Base-by-base conservation (phyloP, 2,113 vertebrate species). In the Elaphurus davidianus region DNA sequence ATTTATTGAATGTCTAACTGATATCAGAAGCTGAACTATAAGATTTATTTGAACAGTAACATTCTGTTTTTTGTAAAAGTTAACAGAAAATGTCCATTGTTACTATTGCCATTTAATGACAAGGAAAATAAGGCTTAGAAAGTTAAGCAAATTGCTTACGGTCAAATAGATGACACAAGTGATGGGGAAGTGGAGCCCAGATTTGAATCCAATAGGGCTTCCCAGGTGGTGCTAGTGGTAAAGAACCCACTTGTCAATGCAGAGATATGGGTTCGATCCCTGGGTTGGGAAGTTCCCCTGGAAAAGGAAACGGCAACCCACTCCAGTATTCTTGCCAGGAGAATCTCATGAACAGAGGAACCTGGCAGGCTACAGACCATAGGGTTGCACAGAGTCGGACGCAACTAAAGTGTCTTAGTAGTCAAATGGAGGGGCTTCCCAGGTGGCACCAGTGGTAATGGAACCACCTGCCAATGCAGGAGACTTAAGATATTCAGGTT, bases 1-100 rank as follows among this genome's bases (percentile, higher is more conserved):
- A 13, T 91, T 52, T 76, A 57, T 4, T 45, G 6, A 64, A 16
- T 78, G 2, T 67, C 81, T 95, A 74, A 87, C 4, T 81, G 28
- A 71, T 55, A 17, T 52, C 5, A 93, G 64, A 97, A 88, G 67
- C 19, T 90, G 52, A 74, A n/a, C 15, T 52, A 19, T 40, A 23
- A 27, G 13, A 28, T 85, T 25, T 79, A 33, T 81, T 95, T 85
- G 40, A 25, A 47, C n/a, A 43, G 36, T 21, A 59, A 33, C 16
- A 55, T 64, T 84, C 50, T n/a, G 45, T 17, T 85, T 97, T 97
- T 55, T 78, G 50, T 47, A 55, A 74, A 19, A 92, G 17, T 7
- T 84, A 64, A 33, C 19, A 76, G 36, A 52, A 64, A 90, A 67
- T 43, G 50, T 28, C 79, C 19, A 76, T 45, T 71, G 6, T 25